Evolutionary conservation across 2,888 invertebrate genomes (phyloP).

Genomic region (Antheraea assamensis): DNA sequence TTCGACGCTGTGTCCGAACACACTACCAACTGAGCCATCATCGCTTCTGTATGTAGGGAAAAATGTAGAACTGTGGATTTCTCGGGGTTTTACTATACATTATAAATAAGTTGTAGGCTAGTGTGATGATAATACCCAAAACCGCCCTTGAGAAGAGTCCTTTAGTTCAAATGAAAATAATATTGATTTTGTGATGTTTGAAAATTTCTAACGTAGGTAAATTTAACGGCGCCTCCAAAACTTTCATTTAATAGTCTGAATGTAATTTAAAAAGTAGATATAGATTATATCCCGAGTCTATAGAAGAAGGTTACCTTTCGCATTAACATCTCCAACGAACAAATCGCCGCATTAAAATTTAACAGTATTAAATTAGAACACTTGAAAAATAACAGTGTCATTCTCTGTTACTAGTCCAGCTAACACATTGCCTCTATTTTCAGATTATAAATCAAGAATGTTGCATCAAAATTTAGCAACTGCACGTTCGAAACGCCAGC

Average conservation of each 20-base stretch:
- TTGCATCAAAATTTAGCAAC: slow-evolving; percentile 15
- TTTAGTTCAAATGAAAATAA: too few relatives aligned
- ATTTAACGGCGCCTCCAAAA: not conserved
- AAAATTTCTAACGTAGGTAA: not conserved
- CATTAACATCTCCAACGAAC: not conserved
- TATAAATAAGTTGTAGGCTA: too few relatives aligned
- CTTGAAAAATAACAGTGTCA: not conserved
- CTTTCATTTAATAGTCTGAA: not conserved
- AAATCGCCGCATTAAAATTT: not conserved
- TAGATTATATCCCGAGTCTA: not conserved
- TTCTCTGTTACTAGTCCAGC: not conserved
- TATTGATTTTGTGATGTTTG: too few relatives aligned
- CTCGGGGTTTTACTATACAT: too few relatives aligned
- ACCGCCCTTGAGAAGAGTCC: too few relatives aligned
- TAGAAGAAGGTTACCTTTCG: not conserved
- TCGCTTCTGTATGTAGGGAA: too few relatives aligned
- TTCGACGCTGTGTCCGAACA: too few relatives aligned
- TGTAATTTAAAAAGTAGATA: not conserved
- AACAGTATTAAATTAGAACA: not conserved
- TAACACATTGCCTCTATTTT: not conserved
- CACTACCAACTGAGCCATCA: too few relatives aligned
- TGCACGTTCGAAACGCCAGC: slow-evolving; percentile 7
- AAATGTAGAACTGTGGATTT: too few relatives aligned
- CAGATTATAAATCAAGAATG: slow-evolving; percentile 2
- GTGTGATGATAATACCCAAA: too few relatives aligned